phyloP scores from a whole-genome alignment of 2,888 invertebrate species.

The Blastobasis adustella region DNA sequence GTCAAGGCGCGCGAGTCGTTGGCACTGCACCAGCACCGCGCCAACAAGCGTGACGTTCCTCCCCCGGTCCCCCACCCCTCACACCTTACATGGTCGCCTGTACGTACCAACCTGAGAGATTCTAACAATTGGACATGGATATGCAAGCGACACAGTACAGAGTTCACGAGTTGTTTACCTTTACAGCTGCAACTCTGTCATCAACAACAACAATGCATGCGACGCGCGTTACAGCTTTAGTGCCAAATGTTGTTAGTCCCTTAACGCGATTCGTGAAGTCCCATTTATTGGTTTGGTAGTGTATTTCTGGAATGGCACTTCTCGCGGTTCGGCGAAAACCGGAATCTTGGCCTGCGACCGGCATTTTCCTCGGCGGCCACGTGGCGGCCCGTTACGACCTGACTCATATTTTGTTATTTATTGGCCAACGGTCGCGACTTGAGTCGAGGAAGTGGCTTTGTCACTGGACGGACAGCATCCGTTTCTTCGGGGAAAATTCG shows the following conservation, averaged over 20 bases:
- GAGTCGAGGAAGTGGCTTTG: constrained; percentile 9
- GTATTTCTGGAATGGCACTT: constrained; percentile 31
- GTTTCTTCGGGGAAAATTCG: neutral
- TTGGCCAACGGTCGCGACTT: constrained; percentile 6
- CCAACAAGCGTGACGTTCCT: constrained; percentile 17
- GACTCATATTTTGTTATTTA: constrained; percentile 24
- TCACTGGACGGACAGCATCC: constrained; percentile 10
- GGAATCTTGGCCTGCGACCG: constrained; percentile 37
- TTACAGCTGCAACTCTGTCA: neutral
- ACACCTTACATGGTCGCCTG: neutral
- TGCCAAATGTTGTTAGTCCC: neutral
- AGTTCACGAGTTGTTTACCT: too few species aligned
- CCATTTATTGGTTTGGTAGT: constrained; percentile 22
- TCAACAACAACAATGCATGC: neutral
- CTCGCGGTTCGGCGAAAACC: constrained; percentile 34
- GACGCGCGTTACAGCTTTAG: neutral
- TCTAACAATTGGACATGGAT: neutral
- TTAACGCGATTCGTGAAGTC: constrained; percentile 23
- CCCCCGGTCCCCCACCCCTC: neutral
- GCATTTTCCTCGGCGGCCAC: constrained; percentile 27
- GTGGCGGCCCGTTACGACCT: constrained; percentile 24
- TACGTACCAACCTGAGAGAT: neutral
- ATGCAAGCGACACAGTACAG: neutral
- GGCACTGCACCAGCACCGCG: constrained; percentile 53
- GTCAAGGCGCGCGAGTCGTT: constrained; percentile 63